Evolutionary conservation across 64 coral and sea anemone species (phyloP), one percentile per base, ranked within the genome.

Genomic region (Platygyra sinensis): DNA sequence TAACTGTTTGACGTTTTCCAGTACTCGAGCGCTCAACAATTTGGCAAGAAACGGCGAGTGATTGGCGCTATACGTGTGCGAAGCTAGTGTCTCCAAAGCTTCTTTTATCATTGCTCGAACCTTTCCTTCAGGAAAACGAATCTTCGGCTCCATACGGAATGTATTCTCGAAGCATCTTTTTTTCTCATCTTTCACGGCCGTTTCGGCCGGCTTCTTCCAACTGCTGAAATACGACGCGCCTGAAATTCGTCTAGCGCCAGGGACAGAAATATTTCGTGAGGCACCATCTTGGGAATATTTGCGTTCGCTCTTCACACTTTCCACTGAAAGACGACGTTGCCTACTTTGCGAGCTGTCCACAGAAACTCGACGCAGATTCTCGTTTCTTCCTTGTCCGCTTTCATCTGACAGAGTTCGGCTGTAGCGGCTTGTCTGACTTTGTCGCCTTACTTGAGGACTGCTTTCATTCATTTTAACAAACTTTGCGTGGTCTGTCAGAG

Each of bases 71-170:
- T 95, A 95, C 2, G 20, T 62, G 14, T 91, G 82, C 17, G 25
- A 49, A 20, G 64, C 33, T 52, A 95, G 49, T 16, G 83, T 79
- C 10, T 72, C 36, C 30, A 95, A 75, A 5, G 76, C 93, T 51
- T 95, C 93, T 8, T 91, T 73, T 14, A 95, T 67, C 60, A 95
- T 73, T 30, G 69, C 38, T 57, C 75, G 75, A 2, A 95, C 93
- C 75, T 75, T 95, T 25, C 27, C 60, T 17, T 78, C 89, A 7
- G 93, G 89, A 61, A 95, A 91, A 42, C 22, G 32, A 30, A 51
- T 46, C 76, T 87, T 95, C 20, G 89, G 89, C 38, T 91, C 81
- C 17, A 88, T 57, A 10, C 89, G 89, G 51, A 88, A 95, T 0
- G 88, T 95, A 77, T 95, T 95, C 65, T 95, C 88, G 18, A 72